Evolutionary conservation across 1,140 invertebrate genomes (phyloP), one percentile per base, ranked within the genome.

Genomic region (Plectrocnemia conspersa): DNA sequence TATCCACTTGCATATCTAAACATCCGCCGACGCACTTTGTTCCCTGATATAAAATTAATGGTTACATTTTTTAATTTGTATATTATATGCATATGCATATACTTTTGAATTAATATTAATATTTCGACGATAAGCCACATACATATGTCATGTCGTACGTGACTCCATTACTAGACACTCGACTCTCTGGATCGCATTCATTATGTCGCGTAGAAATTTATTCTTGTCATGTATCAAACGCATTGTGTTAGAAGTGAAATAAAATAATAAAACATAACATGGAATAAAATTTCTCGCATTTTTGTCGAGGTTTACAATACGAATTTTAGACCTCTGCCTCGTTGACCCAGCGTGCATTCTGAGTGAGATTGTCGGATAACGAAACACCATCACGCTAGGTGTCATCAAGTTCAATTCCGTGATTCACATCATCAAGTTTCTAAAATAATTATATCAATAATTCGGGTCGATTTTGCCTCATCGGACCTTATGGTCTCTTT

Each of bases 341-440:
- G 27, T 13, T 13, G n/a, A 7, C 27, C 27, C 27, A 13, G 27
- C 27, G n/a, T 29, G 27, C 27, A 29, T 7, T 29, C 13, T 13
- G 7, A 7, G 27, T 29, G 27, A 29, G 35, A 24, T 49, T 16
- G 21, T 25, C 13, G 19, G 54, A 42, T 56, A 50, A 42, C 36
- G 38, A 49, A 50, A 35, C 27, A 19, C 25, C 35, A 22, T 36
- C 54, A 56, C 54, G 54, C 54, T 9, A 56, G 36, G 25, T 44
- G 54, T 50, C 47, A 13, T 41, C 9, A 32, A 41, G 54, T 42
- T 56, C 54, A 50, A 50, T 16, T 44, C 35, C 54, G 54, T 50
- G 54, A 56, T 47, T 41, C 22, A 15, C 27, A 19, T 29, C 13
- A 13, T 42, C 1, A 33, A 35, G 46, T 56, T 56, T 56, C 54